Conservation (phyloP, 2,888 invertebrate genomes). For the Platycnemis pennipes region DNA sequence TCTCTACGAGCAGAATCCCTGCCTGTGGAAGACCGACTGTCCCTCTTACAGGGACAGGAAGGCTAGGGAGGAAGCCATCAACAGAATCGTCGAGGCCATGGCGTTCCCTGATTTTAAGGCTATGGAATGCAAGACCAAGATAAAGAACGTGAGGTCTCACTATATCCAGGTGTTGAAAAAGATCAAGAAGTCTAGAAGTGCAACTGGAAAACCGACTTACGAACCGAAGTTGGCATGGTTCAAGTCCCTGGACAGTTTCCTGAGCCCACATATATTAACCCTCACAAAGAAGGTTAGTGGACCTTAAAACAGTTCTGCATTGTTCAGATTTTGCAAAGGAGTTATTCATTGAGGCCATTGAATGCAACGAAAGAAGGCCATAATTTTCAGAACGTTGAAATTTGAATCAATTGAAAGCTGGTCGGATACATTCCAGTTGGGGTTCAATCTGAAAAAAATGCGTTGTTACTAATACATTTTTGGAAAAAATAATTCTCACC, state of each 20-base stretch:
- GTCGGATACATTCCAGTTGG: no score
- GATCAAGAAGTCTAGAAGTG: neutral
- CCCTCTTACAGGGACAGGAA: neutral
- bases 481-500: no score
- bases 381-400: no score
- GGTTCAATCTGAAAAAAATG: no score
- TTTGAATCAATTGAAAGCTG: no score
- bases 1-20: neutral
- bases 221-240: neutral
- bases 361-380: no score
- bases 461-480: no score
- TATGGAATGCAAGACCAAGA: neutral
- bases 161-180: neutral
- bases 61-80: neutral
- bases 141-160: conserved; percentile 22
- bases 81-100: neutral
- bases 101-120: neutral
- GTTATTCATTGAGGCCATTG: no score
- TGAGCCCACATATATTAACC: neutral
- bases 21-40: conserved; percentile 3
- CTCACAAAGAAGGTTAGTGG: neutral
- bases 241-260: neutral
- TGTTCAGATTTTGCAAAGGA: no score
- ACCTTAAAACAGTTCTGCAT: neutral
- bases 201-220: neutral